A percentile compares a stretch with the other conserved stretches of the same genome.
These are phyloP conservation scores for Emys orbicularis DNA, from an alignment of 2,797 vertebrate genomes.

Conservation along the genomic window DNA sequence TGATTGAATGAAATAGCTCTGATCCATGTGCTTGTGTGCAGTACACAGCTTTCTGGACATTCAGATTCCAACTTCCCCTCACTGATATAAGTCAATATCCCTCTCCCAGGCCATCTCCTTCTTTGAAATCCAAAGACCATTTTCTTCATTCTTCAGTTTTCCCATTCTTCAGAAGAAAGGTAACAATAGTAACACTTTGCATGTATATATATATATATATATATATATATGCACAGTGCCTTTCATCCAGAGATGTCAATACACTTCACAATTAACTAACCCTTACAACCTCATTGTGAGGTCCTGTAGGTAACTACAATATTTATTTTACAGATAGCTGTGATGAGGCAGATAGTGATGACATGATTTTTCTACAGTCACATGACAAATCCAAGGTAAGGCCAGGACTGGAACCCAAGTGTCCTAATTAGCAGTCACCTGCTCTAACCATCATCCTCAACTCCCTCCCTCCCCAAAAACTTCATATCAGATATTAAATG, in stretches of 20 bases:
- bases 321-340: not conserved
- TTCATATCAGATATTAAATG: not conserved
- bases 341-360: fast-evolving
- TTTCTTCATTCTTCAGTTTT: not conserved
- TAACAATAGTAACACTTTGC: not conserved
- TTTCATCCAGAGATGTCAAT: too few species aligned
- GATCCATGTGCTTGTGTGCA: not conserved
- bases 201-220: too few species aligned
- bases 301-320: not conserved
- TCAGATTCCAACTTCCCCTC: fast-evolving
- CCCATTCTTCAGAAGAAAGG: not conserved
- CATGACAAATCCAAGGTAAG: not conserved
- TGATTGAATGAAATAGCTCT: not conserved
- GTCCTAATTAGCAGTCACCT: not conserved
- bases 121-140: not conserved
- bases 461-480: not conserved
- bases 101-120: not conserved
- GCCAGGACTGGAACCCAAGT: not conserved
- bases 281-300: not conserved
- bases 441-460: not conserved
- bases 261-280: too few species aligned
- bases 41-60: not conserved
- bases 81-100: not conserved
- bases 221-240: too few species aligned
- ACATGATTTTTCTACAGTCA: not conserved